A percentile compares a stretch with the other conserved stretches of the same genome.
Conservation (phyloP, 2,888 invertebrate species). For the Cataglyphis livida region DNA sequence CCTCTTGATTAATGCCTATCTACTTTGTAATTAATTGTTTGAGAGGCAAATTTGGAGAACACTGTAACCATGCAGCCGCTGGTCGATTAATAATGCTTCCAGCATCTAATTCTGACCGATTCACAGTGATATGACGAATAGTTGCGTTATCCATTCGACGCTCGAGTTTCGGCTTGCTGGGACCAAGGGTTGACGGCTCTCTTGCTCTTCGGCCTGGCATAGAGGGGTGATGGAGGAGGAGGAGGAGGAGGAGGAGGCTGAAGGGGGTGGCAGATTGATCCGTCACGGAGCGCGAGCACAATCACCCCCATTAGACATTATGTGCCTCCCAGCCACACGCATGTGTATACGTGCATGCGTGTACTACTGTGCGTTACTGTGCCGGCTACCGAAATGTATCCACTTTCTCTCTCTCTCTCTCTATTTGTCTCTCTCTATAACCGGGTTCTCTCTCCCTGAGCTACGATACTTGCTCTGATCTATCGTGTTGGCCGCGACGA, state of each 20-base stretch:
- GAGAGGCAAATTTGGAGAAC: slow-evolving; percentile 38
- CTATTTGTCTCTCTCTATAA: slow-evolving; percentile 57
- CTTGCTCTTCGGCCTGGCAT: slow-evolving; percentile 48
- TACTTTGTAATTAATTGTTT: slow-evolving; percentile 10
- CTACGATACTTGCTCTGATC: slow-evolving; percentile 82
- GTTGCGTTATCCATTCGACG: slow-evolving; percentile 81
- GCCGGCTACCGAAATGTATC: slow-evolving; percentile 80
- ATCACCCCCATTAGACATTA: slow-evolving; percentile 86
- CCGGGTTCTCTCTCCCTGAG: slow-evolving; percentile 64
- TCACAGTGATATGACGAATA: slow-evolving; percentile 81
- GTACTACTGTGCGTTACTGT: slow-evolving; percentile 59
- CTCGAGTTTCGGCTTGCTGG: slow-evolving; percentile 78
- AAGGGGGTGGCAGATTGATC: slow-evolving; percentile 85
- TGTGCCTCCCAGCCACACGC: slow-evolving; percentile 81
- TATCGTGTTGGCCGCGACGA: slow-evolving; percentile 72
- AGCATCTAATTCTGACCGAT: slow-evolving; percentile 70
- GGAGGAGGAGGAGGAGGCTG: slow-evolving; percentile 65
- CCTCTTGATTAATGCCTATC: background rate
- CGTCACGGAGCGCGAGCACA: slow-evolving; percentile 85
- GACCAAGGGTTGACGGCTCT: slow-evolving; percentile 70
- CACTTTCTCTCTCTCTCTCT: slow-evolving; percentile 55
- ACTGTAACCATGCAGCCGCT: slow-evolving; percentile 21
- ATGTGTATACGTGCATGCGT: slow-evolving; percentile 36
- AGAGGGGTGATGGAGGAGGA: slow-evolving; percentile 44
- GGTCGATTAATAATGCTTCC: slow-evolving; percentile 69